Percentiles rank a stretch among this genome's conserved stretches.
phyloP scores from a whole-genome alignment of 2,888 invertebrate species.

The Drosophila merina region DNA sequence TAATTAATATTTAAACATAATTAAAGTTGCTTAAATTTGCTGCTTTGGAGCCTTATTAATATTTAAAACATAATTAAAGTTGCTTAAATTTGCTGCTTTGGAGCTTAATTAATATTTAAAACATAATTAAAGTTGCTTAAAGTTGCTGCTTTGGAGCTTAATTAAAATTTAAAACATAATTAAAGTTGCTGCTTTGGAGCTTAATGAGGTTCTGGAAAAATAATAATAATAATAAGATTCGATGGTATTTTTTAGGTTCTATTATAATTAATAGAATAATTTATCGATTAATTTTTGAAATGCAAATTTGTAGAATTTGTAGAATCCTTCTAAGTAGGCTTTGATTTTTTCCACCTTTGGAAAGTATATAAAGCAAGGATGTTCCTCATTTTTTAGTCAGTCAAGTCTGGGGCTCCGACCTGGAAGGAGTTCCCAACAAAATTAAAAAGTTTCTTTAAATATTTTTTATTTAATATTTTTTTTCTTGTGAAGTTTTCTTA shows the following conservation, averaged over 20 bases:
- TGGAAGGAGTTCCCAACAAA: not conserved
- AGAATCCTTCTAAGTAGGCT: not conserved
- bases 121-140: slow-evolving; percentile 17
- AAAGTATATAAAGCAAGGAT: not conserved
- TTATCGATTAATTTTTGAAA: not conserved
- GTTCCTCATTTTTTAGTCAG: not conserved
- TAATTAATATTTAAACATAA: slow-evolving; percentile 39
- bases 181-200: slow-evolving; percentile 16
- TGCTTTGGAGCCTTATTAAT: slow-evolving; percentile 23
- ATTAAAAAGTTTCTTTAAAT: too few species aligned
- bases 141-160: slow-evolving; percentile 1
- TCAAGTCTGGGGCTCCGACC: not conserved
- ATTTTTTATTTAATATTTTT: too few species aligned
- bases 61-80: slow-evolving; percentile 34
- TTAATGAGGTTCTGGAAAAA: slow-evolving; percentile 3
- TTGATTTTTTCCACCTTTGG: not conserved
- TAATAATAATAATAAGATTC: not conserved
- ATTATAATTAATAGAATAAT: too few species aligned
- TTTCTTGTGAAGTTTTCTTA: too few species aligned
- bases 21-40: slow-evolving; percentile 9
- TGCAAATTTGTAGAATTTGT: not conserved
- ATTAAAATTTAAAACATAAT: slow-evolving; percentile 37
- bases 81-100: not conserved
- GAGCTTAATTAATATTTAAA: slow-evolving; percentile 37
- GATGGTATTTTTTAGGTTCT: too few species aligned